Evolutionary conservation across 37 sponge, comb jelly and placozoan species (phyloP).

Genomic region (Beroe forskalii): DNA sequence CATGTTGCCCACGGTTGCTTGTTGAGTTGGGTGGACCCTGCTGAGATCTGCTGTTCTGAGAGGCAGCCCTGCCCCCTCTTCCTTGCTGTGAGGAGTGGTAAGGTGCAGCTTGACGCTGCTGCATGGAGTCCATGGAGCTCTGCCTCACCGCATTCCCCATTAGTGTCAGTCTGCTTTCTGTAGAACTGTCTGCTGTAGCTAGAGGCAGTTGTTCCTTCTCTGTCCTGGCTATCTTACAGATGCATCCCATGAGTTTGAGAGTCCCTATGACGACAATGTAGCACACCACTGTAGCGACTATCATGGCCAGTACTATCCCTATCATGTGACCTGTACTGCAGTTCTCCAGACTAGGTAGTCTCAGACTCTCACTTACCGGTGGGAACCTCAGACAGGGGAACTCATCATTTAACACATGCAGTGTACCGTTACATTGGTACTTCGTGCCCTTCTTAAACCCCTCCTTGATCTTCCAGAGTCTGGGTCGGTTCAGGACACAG

Average conservation of each 20-base stretch:
- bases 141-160: neutral
- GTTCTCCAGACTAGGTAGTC: conserved; percentile 31
- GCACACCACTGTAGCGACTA: conserved; percentile 20
- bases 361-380: neutral
- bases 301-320: conserved; percentile 39
- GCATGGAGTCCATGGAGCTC: neutral
- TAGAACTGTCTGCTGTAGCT: conserved; percentile 3
- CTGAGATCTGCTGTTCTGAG: too few species aligned
- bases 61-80: too few species aligned
- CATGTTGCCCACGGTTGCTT: too few species aligned
- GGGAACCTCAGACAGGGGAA: conserved; percentile 27
- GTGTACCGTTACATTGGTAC: conserved; percentile 1
- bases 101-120: neutral
- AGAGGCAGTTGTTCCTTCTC: conserved; percentile 12
- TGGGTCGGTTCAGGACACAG: neutral
- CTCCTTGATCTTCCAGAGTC: neutral
- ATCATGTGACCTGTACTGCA: neutral
- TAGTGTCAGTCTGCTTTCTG: neutral
- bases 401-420: neutral
- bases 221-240: neutral
- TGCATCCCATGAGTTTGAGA: neutral
- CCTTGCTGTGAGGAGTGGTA: too few species aligned
- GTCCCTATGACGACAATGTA: neutral
- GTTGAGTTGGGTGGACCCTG: too few species aligned
- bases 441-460: neutral